These are phyloP conservation scores for Melanotaenia duboulayi DNA, from an alignment of 2,113 vertebrate species.

Conservation along the genomic window DNA sequence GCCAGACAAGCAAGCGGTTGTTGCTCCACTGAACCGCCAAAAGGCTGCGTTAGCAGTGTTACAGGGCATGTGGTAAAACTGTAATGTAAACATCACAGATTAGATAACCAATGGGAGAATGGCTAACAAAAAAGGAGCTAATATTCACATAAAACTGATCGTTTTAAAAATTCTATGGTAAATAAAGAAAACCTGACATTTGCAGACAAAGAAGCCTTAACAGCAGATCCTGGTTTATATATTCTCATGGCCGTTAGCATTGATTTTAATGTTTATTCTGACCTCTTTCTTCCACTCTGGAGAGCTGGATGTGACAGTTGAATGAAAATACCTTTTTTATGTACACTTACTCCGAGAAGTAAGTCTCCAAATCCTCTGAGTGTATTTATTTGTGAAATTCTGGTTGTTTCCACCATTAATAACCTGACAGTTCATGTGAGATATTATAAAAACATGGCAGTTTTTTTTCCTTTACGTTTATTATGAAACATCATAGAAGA, in stretches of 20 bases:
- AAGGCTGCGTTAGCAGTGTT: background rate
- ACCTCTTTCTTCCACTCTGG: constrained; percentile 26
- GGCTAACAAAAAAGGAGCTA: background rate
- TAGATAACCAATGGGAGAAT: background rate
- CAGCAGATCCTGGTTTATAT: constrained; percentile 28
- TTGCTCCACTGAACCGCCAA: background rate
- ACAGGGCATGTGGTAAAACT: too few relatives aligned
- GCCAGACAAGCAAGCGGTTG: background rate
- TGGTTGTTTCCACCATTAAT: background rate
- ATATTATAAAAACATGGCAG: background rate
- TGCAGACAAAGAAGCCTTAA: constrained; percentile 33
- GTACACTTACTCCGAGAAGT: constrained; percentile 3
- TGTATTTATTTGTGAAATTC: background rate
- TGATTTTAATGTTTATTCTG: constrained; percentile 58
- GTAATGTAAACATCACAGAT: background rate
- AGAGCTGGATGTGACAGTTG: constrained; percentile 50
- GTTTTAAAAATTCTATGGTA: constrained; percentile 12
- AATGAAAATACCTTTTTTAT: constrained; percentile 35
- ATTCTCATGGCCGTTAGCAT: constrained; percentile 35
- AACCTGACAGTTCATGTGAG: background rate
- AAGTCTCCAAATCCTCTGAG: constrained; percentile 7
- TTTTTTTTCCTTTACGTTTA: background rate
- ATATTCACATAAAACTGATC: background rate
- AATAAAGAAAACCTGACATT: constrained; percentile 49
- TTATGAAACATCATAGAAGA: background rate